Evolutionary conservation across 2,113 vertebrate species (phyloP).

Genomic region (Setophaga kirtlandii): DNA sequence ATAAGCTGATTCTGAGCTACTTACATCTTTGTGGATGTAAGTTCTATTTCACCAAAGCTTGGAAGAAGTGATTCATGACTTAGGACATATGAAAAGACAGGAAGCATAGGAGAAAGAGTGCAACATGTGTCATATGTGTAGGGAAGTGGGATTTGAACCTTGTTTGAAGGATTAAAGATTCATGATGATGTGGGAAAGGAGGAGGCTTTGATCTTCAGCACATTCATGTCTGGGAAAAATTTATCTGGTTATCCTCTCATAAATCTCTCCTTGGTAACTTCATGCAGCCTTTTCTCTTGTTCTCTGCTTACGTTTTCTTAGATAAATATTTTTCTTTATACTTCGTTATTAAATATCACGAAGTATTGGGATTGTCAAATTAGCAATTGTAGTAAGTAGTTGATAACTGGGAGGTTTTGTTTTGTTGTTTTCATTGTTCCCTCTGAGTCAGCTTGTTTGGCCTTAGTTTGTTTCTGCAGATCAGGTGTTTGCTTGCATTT

Average conservation of each 20-base stretch:
- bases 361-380: neutral
- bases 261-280: neutral
- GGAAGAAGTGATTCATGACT: neutral
- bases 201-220: neutral
- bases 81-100: neutral
- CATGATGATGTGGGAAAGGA: neutral
- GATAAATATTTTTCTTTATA: neutral
- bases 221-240: neutral
- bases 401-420: neutral
- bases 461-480: neutral
- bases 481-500: neutral
- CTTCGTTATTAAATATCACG: neutral
- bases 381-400: neutral
- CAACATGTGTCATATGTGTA: fast-evolving
- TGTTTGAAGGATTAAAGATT: neutral
- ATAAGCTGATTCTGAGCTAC: neutral
- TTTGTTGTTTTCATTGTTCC: neutral
- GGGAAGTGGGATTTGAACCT: neutral
- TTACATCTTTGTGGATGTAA: neutral
- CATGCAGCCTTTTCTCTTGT: neutral
- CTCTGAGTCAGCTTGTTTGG: neutral
- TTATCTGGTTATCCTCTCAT: neutral
- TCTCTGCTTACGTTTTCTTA: neutral
- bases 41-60: neutral
- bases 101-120: neutral